Evolutionary conservation across 2,113 vertebrate species (phyloP).

Genomic region (Catharus fuscescens): DNA sequence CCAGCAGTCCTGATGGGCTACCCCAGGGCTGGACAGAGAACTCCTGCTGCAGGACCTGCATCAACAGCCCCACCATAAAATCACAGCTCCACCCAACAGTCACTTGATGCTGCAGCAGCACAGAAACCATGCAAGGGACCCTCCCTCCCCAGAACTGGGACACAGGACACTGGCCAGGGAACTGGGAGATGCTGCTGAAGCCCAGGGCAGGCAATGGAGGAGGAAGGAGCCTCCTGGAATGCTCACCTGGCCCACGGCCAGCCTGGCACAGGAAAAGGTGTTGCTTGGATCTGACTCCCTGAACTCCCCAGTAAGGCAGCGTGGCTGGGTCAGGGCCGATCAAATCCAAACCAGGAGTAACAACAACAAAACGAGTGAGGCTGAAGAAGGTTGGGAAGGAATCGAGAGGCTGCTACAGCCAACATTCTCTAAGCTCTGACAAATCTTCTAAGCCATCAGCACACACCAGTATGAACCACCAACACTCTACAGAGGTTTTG

Average conservation of each 20-base stretch:
- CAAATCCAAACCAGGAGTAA: background rate
- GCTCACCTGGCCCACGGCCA: fast-evolving
- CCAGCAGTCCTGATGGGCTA: background rate
- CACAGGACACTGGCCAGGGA: fast-evolving
- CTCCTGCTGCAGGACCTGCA: background rate
- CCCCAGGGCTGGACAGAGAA: background rate
- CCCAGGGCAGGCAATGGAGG: background rate
- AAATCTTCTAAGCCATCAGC: background rate
- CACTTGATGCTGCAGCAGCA: background rate
- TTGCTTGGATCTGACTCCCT: background rate
- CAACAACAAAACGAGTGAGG: background rate
- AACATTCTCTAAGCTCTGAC: background rate
- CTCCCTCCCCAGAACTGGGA: background rate
- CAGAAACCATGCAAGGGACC: background rate
- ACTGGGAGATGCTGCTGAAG: background rate
- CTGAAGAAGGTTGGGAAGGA: background rate
- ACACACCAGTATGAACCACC: fast-evolving
- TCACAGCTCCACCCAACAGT: fast-evolving
- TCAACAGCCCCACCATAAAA: background rate
- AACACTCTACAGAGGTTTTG: background rate
- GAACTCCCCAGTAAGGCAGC: background rate
- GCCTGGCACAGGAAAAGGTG: background rate
- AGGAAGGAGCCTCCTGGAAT: background rate
- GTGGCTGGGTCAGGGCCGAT: background rate
- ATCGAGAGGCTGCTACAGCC: background rate